phyloP scores from a whole-genome alignment of 2,797 vertebrate species.

The Salarias fasciatus region DNA sequence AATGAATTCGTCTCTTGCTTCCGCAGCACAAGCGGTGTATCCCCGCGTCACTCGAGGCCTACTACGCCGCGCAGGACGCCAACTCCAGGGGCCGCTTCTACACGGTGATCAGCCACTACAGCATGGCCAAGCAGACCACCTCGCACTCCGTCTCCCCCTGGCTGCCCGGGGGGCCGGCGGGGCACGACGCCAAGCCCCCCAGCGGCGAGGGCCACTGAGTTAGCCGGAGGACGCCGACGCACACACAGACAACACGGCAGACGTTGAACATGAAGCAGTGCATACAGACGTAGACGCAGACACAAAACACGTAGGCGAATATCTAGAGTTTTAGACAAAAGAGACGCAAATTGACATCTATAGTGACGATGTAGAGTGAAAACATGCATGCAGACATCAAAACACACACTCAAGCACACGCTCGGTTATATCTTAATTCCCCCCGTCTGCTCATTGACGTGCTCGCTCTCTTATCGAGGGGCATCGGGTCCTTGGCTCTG shows the following conservation, averaged over 20 bases:
- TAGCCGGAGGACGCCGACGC: constrained; percentile 1
- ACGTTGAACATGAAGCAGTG: constrained; percentile 26
- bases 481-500: constrained; percentile 29
- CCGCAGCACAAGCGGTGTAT: constrained; percentile 96
- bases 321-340: constrained; percentile 54
- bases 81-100: constrained; percentile 96
- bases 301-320: constrained; percentile 41
- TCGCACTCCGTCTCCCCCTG: constrained; percentile 95
- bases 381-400: constrained; percentile 71
- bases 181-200: constrained; percentile 89
- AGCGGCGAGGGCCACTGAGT: constrained; percentile 91
- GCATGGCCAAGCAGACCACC: constrained; percentile 98
- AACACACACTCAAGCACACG: constrained; percentile 41
- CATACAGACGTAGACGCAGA: constrained; percentile 24
- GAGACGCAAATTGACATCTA: constrained; percentile 36
- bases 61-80: constrained; percentile 96
- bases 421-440: constrained; percentile 41
- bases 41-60: constrained; percentile 96
- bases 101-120: constrained; percentile 99
- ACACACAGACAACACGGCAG: constrained; percentile 28
- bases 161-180: constrained; percentile 87
- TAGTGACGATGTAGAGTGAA: constrained; percentile 53
- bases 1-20: background rate
- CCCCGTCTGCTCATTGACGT: constrained; percentile 38
- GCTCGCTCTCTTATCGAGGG: constrained; percentile 22